Base-by-base conservation (phyloP, 2,797 vertebrate genomes). In the Vireo griseus region DNA sequence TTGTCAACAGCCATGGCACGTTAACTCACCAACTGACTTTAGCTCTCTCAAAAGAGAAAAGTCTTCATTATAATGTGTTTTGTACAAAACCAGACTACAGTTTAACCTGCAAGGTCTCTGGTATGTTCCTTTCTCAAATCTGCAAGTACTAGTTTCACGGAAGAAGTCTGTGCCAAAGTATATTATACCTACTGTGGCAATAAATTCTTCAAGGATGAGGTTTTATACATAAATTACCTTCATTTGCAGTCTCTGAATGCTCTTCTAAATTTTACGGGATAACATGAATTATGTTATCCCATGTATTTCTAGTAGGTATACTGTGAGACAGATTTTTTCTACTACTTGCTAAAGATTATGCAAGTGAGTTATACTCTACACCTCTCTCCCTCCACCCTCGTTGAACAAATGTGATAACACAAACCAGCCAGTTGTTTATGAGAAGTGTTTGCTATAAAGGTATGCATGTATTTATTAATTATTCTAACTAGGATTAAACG, bases 171-270 rank as follows among this genome's bases (percentile, higher is more conserved):
- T 94, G 95, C 92, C 95, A 97, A 96, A 88, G 71, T 68, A 74
- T 55, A 91, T 95, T 93, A 94, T 92, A 86, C 78, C 91, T 92
- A 63, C 72, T 91, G 35, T 28, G 57, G 87, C 89, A 96, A 92
- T 95, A 95, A 95, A 97, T 97, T 97, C 95, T 96, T 97, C 73
- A 62, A 50, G 81, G 81, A 95, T 97, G 96, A 96, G 95, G 94
- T 82, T 92, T 91, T 83, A 66, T 67, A 95, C 80, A 96, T 96
- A 95, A 95, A 94, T 93, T 94, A 96, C 88, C 74, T 92, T 80
- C 78, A 92, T 80, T 88, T 96, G 72, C 85, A 90, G 92, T 77
- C 92, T 93, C 88, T 89, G 71, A 93, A 92, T 80, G 84, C 81
- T 92, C 91, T 94, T 88, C 86, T 69, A 86, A 90, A 94, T 93